Base-by-base conservation (phyloP, 1,140 invertebrate genomes). In the Formica selysi region DNA sequence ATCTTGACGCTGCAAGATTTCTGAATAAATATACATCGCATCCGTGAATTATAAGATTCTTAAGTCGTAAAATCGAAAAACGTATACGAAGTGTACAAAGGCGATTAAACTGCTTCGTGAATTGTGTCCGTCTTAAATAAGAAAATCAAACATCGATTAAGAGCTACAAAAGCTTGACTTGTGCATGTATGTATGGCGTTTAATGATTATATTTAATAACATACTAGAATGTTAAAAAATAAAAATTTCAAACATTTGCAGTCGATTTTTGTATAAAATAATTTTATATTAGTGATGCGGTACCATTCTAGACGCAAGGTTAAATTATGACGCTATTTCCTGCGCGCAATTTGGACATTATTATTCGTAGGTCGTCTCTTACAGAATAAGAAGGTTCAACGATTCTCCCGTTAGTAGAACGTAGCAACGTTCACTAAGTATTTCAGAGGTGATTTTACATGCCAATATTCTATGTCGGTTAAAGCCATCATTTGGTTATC, bases 401-500 rank as follows among this genome's bases (percentile, higher is more conserved):
- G 3, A 54, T 7, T 11, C 29, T 7, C 2, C 36, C 59, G 26
- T 81, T 57, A 44, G 22, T 29, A 29, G 26, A 29, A 29, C 26
- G 26, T 38, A 78, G 13, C 44, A 87, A 91, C 86, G 86, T 80
- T 88, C 68, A 54, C 32, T 36, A 62, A 59, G 59, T 86, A 80
- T 73, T 79, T 13, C 48, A 81, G 11, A 48, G 22, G 7, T 61
- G 44, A 73, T 73, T 59, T 73, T 57, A 73, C 51, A 44, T 81
- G 26, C 10, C 38, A 59, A 70, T 86, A 64, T 83, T 86, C 74
- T 32, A 44, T 59, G 13, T 54, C 36, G 29, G 41, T 48, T 64
- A 62, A 13, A 48, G 41, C 26, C 38, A 85, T 89, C 59, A 85
- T 73, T 89, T 85, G 54, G 76, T 76, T 73, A 78, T 64, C 68